Conservation (phyloP, 2,113 vertebrate species). For the Procavia capensis region DNA sequence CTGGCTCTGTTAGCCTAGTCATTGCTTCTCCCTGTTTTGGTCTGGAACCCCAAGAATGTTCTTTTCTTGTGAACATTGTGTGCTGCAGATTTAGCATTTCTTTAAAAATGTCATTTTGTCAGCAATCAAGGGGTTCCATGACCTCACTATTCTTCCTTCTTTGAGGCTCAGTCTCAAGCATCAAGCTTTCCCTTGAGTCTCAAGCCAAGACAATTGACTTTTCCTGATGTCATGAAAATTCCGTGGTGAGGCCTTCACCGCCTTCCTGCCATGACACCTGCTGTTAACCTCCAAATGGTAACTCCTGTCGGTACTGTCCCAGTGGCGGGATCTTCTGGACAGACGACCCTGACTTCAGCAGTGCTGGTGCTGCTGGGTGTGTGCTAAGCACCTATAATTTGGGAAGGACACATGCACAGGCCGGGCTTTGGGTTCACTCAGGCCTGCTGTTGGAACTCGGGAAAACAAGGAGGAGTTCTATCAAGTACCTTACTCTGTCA, state of each 20-base stretch:
- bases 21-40: slow-evolving; percentile 2
- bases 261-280: not conserved
- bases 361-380: not conserved
- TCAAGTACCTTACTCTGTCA: not conserved
- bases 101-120: not conserved
- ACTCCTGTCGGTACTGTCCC: not conserved
- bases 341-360: not conserved
- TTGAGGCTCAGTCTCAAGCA: not conserved
- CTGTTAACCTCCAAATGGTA: not conserved
- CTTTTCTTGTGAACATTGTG: not conserved
- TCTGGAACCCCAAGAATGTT: not conserved
- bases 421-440: not conserved
- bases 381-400: not conserved
- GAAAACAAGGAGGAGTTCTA: not conserved
- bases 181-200: not conserved
- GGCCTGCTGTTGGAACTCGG: not conserved
- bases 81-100: not conserved
- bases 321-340: not conserved
- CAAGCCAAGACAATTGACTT: not conserved
- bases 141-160: not conserved
- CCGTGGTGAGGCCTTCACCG: not conserved
- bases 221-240: accelerated
- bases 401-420: not conserved
- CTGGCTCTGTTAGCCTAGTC: slow-evolving; percentile 1
- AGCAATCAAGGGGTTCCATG: not conserved